Evolutionary conservation across 2,888 invertebrate genomes (phyloP).

Genomic region (Lomographa bimaculata): DNA sequence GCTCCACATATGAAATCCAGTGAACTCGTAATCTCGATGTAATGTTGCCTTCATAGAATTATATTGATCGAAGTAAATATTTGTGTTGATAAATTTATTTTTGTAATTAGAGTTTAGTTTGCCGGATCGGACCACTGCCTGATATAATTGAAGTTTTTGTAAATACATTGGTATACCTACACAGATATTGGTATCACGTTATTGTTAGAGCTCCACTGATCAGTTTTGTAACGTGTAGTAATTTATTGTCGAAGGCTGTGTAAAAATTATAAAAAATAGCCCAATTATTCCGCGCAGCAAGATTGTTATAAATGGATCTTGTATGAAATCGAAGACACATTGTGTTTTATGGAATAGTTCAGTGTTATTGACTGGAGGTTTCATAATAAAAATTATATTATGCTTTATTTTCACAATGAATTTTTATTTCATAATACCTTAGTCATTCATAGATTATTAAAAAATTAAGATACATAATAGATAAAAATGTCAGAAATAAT

Average conservation of each 20-base stretch:
- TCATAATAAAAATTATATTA: constrained; percentile 82
- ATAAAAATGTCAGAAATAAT: constrained; percentile 7
- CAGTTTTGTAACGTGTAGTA: constrained; percentile 80
- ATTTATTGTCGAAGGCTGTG: constrained; percentile 82
- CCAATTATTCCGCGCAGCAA: constrained; percentile 65
- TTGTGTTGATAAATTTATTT: constrained; percentile 29
- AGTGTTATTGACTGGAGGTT: constrained; percentile 82
- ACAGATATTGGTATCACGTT: constrained; percentile 62
- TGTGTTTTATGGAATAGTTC: constrained; percentile 79
- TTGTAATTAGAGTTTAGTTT: constrained; percentile 22
- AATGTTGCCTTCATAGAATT: constrained; percentile 18
- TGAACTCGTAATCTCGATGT: constrained; percentile 12
- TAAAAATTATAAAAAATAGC: constrained; percentile 72
- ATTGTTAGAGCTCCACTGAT: constrained; percentile 76
- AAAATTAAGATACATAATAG: too few species aligned
- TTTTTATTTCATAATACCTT: constrained; percentile 60
- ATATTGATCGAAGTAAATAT: constrained; percentile 20
- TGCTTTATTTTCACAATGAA: constrained; percentile 78
- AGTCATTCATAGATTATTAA: constrained; percentile 6
- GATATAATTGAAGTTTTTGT: constrained; percentile 62
- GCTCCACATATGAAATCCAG: too few species aligned
- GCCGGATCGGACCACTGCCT: constrained; percentile 58
- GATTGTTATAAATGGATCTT: constrained; percentile 69
- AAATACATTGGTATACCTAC: constrained; percentile 67
- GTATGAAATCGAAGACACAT: constrained; percentile 72